Evolutionary conservation across 2,113 vertebrate genomes (phyloP).

Genomic region (Lethenteron reissneri): DNA sequence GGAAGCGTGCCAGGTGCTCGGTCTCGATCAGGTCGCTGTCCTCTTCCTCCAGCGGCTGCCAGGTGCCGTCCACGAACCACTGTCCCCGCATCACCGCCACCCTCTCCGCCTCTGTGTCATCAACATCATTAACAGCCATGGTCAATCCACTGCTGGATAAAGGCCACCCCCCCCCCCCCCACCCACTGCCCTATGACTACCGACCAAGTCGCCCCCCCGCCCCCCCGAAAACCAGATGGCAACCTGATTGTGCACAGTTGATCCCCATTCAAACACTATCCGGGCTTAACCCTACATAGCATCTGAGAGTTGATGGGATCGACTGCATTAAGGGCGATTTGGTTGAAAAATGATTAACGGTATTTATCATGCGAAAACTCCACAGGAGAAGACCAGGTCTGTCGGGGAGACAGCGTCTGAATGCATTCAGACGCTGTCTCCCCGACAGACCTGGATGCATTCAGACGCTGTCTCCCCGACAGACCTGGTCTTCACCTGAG

Average conservation of each 20-base stretch:
- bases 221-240: background rate
- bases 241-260: background rate
- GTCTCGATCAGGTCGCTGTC: slow-evolving; percentile 81
- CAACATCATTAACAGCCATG: slow-evolving; percentile 6
- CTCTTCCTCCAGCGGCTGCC: slow-evolving; percentile 81
- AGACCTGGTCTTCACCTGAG: too few relatives aligned
- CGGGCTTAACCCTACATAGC: background rate
- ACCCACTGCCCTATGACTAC: background rate
- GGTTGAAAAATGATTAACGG: too few relatives aligned
- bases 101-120: slow-evolving; percentile 47
- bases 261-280: background rate
- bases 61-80: slow-evolving; percentile 90
- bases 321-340: too few relatives aligned
- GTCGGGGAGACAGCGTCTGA: too few relatives aligned
- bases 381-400: too few relatives aligned
- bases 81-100: slow-evolving; percentile 92
- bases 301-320: background rate
- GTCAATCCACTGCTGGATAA: background rate
- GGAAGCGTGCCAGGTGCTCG: slow-evolving; percentile 65
- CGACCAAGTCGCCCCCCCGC: background rate
- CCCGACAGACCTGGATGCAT: too few relatives aligned
- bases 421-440: too few relatives aligned
- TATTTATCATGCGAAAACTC: too few relatives aligned
- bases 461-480: too few relatives aligned
- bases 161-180: background rate